A percentile compares a stretch with the other conserved stretches of the same genome.
These are phyloP conservation scores for Temnopleurus reevesii DNA, from an alignment of 53 echinoderm and acorn worm species.

Conservation along the genomic window DNA sequence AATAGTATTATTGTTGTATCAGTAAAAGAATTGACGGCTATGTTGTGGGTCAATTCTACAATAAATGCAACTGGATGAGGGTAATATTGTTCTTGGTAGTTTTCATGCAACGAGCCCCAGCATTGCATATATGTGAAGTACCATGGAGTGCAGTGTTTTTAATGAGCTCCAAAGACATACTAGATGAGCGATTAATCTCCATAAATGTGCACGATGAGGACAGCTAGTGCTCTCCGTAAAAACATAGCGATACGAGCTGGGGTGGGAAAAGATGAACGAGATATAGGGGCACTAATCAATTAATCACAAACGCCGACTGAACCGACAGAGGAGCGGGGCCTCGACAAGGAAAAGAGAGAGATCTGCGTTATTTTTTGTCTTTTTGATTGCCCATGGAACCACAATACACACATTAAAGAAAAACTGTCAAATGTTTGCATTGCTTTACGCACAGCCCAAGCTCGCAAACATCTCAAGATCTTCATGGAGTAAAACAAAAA, in stretches of 20 bases:
- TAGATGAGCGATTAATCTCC: conserved; percentile 51
- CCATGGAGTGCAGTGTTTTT: conserved; percentile 30
- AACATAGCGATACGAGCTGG: conserved; percentile 41
- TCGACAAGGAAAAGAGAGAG: not conserved
- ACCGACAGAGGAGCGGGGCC: not conserved
- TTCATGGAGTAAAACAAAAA: not conserved
- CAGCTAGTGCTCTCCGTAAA: conserved; percentile 46
- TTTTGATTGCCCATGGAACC: not conserved
- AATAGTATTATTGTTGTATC: no score
- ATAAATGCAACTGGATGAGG: no score
- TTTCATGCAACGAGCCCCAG: no score
- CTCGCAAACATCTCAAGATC: not conserved
- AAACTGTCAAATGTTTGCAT: conserved; percentile 21
- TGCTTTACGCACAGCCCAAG: not conserved
- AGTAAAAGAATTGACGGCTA: no score
- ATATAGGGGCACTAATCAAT: conserved; percentile 49
- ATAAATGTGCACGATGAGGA: conserved; percentile 43
- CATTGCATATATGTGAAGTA: not conserved
- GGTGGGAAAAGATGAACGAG: not conserved
- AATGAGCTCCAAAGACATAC: not conserved
- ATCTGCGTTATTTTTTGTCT: not conserved
- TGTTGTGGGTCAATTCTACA: no score
- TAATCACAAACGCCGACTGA: conserved; percentile 33
- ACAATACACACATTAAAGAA: not conserved
- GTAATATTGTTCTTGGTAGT: no score